phyloP scores from a whole-genome alignment of 37 sponge, comb jelly and placozoan genomes.

The Corticium candelabrum region DNA sequence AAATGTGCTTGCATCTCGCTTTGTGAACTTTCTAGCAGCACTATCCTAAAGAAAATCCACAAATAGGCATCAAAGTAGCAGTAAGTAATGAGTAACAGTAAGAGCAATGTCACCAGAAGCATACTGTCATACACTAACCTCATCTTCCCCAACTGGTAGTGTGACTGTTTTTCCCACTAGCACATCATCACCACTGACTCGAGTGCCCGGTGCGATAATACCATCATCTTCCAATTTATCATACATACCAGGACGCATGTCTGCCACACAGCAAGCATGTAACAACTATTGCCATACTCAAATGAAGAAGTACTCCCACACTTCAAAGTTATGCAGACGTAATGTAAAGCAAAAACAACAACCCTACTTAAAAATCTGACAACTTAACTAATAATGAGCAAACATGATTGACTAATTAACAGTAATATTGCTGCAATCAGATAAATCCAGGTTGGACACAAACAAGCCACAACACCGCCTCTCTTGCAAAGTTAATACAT shows the following conservation, averaged over 20 bases:
- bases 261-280: too few relatives aligned
- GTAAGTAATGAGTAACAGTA: neutral
- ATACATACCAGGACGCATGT: conserved; percentile 91
- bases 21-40: conserved; percentile 68
- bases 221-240: conserved; percentile 99
- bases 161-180: conserved; percentile 97
- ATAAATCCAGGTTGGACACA: too few relatives aligned
- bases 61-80: neutral
- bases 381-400: too few relatives aligned
- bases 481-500: too few relatives aligned
- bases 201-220: conserved; percentile 89
- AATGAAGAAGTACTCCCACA: too few relatives aligned
- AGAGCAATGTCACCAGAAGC: neutral
- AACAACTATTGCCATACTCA: too few relatives aligned
- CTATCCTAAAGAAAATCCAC: conserved; percentile 63
- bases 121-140: conserved; percentile 26
- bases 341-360: too few relatives aligned
- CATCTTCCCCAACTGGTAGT: conserved; percentile 89
- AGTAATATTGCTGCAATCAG: too few relatives aligned
- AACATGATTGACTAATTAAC: too few relatives aligned
- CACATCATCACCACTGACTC: conserved; percentile 95
- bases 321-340: too few relatives aligned
- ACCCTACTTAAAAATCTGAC: too few relatives aligned
- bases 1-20: conserved; percentile 91
- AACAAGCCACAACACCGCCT: too few relatives aligned